These are phyloP conservation scores for Lasioglossum villosulum DNA, from an alignment of 2,888 invertebrate species.

Conservation along the genomic window DNA sequence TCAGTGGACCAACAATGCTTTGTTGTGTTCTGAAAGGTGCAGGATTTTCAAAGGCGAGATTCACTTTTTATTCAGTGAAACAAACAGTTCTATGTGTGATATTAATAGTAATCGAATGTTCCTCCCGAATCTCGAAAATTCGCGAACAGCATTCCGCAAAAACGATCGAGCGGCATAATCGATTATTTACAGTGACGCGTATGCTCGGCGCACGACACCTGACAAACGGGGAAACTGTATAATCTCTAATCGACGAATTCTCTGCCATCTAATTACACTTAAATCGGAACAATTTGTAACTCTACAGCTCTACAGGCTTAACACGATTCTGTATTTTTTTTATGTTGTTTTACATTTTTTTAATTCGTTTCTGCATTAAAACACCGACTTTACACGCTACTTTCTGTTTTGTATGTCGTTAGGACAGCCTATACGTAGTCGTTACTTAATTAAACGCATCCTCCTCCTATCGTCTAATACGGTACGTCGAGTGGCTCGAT, in stretches of 20 bases:
- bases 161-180: background rate
- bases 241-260: slow-evolving; percentile 17
- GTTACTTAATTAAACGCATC: slow-evolving; percentile 45
- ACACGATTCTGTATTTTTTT: slow-evolving; percentile 5
- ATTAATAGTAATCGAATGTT: background rate
- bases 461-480: slow-evolving; percentile 26
- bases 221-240: background rate
- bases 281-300: slow-evolving; percentile 33
- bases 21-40: no score
- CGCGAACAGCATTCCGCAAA: background rate
- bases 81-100: no score
- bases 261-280: slow-evolving; percentile 31
- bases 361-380: slow-evolving; percentile 34
- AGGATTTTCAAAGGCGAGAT: no score
- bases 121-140: background rate
- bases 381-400: slow-evolving; percentile 75
- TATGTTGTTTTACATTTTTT: background rate
- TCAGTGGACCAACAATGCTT: no score
- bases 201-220: background rate
- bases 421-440: slow-evolving; percentile 69
- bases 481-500: slow-evolving; percentile 48
- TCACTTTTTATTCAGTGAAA: no score
- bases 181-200: slow-evolving; percentile 16
- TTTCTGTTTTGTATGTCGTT: slow-evolving; percentile 72
- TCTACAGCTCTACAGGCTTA: slow-evolving; percentile 35